Conservation (phyloP, 2,797 vertebrate genomes). For the Triplophysa yarkandensis region DNA sequence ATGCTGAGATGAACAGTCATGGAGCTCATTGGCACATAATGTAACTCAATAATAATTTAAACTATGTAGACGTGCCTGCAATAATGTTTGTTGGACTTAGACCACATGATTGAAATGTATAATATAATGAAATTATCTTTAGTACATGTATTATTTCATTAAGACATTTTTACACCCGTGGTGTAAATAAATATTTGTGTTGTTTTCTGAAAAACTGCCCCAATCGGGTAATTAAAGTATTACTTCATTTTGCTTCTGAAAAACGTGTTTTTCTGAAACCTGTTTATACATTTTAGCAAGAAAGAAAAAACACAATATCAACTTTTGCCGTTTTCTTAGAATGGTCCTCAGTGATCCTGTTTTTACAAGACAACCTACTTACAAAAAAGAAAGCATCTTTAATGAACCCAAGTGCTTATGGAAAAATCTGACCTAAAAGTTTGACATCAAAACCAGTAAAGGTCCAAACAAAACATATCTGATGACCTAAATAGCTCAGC, state of each 20-base stretch:
- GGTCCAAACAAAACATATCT: slow-evolving; percentile 33
- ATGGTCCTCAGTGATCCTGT: not conserved
- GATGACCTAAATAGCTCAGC: slow-evolving; percentile 1
- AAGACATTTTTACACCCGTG: too few relatives aligned
- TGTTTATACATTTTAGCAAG: not conserved
- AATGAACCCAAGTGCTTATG: slow-evolving; percentile 11
- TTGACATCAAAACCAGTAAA: slow-evolving; percentile 24
- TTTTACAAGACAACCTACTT: not conserved
- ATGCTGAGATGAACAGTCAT: slow-evolving; percentile 38
- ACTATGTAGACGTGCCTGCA: not conserved
- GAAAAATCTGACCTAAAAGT: slow-evolving; percentile 34
- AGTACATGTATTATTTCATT: too few relatives aligned
- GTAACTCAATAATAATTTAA: not conserved
- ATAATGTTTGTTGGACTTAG: not conserved
- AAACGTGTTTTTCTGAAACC: not conserved
- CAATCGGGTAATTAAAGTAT: not conserved
- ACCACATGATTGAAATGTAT: not conserved
- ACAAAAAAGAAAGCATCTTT: not conserved
- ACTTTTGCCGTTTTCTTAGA: not conserved
- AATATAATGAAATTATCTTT: too few relatives aligned
- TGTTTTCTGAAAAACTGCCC: too few relatives aligned
- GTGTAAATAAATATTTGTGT: too few relatives aligned
- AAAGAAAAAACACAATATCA: not conserved
- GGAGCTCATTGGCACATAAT: slow-evolving; percentile 28
- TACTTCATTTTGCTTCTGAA: not conserved